Base-by-base conservation (phyloP, 2,888 invertebrate genomes). In the Phengaris alcon region DNA sequence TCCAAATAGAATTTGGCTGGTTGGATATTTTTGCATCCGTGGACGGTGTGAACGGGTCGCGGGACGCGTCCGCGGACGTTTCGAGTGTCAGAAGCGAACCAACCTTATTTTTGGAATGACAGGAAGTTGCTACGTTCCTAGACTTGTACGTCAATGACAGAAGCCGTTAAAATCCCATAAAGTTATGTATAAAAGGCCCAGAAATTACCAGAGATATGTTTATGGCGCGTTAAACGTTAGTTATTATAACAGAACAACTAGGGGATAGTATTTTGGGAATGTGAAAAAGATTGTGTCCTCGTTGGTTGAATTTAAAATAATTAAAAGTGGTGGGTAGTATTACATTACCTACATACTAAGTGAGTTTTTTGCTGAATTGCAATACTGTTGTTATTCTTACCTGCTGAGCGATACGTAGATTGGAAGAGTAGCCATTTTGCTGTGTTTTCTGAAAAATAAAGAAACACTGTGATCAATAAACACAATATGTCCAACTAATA, bases 391-490 rank as follows among this genome's bases (percentile, higher is more conserved):
- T 48, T 44, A 69, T 35, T 22, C 77, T 84, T 84, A 91, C 91
- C 90, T 91, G 88, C 88, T 91, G 4, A 92, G 79, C 12, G 91
- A 92, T 0, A 92, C 90, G 80, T 85, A 91, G 68, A 92, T 91
- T 35, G 91, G 91, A 64, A 92, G 83, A 15, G 91, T 92, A 13
- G 91, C 91, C 91, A 92, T 90, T 84, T 81, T 79, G 70, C 64
- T 22, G 55, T 74, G 69, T 69, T 76, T 79, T 79, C 84, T 84
- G 84, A 59, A 84, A 85, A 57, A 57, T 57, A 8, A 8, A 57
- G 15, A 15, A 57, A 12, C 54, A 9, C 54, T 54, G 13, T 54
- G 48, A 35, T 35, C 35, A 35, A 35, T 35, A 35, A 35, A 35
- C 3, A 51, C 51, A 51, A 51, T 22, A 22, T 22, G 6, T 51